Percentiles rank a stretch among this genome's conserved stretches.
Conservation (phyloP, 2,797 vertebrate genomes). For the Steatocranus sp. region DNA sequence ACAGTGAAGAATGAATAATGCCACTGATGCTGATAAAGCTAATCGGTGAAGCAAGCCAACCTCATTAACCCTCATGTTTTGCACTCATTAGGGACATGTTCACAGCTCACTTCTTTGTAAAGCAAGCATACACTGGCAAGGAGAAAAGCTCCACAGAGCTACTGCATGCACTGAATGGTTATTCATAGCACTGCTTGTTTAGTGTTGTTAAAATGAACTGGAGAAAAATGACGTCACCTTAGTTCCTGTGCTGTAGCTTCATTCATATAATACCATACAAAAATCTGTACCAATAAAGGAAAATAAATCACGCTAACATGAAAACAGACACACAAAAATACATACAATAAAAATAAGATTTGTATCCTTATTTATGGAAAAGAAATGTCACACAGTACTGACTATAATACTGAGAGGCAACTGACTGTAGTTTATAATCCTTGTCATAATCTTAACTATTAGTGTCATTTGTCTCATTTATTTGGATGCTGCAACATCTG, state of each 20-base stretch:
- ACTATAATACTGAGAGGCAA: neutral
- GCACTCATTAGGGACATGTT: constrained; percentile 24
- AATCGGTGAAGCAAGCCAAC: constrained; percentile 16
- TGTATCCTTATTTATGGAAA: neutral
- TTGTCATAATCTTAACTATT: neutral
- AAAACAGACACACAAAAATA: neutral
- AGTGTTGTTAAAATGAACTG: neutral
- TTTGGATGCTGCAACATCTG: neutral
- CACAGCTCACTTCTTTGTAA: constrained; percentile 10
- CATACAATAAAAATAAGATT: neutral
- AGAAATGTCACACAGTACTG: neutral
- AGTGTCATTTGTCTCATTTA: neutral
- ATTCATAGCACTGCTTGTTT: neutral
- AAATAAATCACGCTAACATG: neutral
- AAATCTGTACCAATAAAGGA: neutral
- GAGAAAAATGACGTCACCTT: neutral
- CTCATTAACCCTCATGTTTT: constrained; percentile 29
- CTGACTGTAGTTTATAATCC: neutral
- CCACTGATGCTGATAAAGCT: constrained; percentile 8
- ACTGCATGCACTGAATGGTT: neutral
- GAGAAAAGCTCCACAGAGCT: neutral
- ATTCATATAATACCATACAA: neutral
- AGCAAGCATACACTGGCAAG: neutral
- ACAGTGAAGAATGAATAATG: neutral
- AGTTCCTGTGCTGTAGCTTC: neutral